phyloP scores from a whole-genome alignment of 2,113 vertebrate species.

The Lates calcarifer region DNA sequence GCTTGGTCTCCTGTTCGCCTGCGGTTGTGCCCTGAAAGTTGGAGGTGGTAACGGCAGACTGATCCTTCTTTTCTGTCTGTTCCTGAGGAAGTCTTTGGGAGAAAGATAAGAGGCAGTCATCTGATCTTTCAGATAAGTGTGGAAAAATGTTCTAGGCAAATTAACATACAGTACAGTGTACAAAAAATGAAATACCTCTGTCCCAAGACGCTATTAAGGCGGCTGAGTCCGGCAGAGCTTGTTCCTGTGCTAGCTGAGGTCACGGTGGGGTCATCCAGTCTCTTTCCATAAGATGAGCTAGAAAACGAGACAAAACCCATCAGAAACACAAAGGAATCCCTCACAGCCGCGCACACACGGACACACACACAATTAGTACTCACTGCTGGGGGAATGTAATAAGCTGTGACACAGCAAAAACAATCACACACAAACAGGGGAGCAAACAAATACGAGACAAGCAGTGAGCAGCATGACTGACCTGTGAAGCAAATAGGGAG shows the following conservation, averaged over 20 bases:
- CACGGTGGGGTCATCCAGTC: conserved; percentile 82
- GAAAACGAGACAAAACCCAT: conserved; percentile 38
- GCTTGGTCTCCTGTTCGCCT: conserved; percentile 82
- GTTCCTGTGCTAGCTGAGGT: conserved; percentile 81
- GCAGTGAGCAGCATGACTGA: conserved; percentile 73
- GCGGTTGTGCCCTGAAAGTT: conserved; percentile 64
- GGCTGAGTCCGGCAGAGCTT: conserved; percentile 77
- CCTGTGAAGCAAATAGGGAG: conserved; percentile 85
- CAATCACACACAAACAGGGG: conserved; percentile 38
- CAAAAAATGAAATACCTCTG: conserved; percentile 77
- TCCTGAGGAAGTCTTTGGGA: conserved; percentile 82
- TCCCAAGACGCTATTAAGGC: conserved; percentile 78
- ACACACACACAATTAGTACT: conserved; percentile 26
- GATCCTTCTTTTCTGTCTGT: conserved; percentile 82
- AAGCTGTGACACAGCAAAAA: conserved; percentile 42
- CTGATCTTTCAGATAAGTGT: not conserved
- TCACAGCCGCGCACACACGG: conserved; percentile 23
- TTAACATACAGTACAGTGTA: not conserved
- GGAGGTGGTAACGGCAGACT: conserved; percentile 60
- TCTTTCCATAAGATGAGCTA: conserved; percentile 86
- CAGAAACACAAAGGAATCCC: conserved; percentile 42
- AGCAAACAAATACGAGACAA: conserved; percentile 27
- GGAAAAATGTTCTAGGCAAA: not conserved
- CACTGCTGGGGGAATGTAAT: conserved; percentile 11
- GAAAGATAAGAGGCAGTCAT: not conserved